Percentiles rank a stretch among this genome's conserved stretches.
These are phyloP conservation scores for Polia nebulosa DNA, from an alignment of 2,888 invertebrate genomes.

Conservation along the genomic window DNA sequence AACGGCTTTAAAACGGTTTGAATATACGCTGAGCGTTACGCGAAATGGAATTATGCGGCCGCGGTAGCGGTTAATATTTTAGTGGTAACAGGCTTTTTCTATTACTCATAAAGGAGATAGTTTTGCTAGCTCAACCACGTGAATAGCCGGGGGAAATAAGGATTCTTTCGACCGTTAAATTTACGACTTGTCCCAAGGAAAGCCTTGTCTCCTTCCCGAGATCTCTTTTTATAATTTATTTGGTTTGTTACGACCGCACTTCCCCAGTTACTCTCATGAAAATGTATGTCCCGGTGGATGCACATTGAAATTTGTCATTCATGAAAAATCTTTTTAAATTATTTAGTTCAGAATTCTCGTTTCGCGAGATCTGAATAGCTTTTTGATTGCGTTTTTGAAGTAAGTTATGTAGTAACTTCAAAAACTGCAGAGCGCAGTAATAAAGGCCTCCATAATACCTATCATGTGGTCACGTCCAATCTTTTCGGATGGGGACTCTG, in stretches of 20 bases:
- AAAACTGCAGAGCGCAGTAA: constrained; percentile 43
- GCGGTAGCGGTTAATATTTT: constrained; percentile 69
- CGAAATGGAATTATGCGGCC: constrained; percentile 58
- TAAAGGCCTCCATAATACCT: constrained; percentile 64
- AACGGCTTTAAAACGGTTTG: constrained; percentile 51
- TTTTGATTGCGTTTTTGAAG: constrained; percentile 52
- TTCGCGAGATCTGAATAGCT: constrained; percentile 37
- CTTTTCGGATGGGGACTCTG: constrained; percentile 87
- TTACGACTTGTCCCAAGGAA: constrained; percentile 89
- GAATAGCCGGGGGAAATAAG: constrained; percentile 88
- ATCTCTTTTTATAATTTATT: constrained; percentile 90
- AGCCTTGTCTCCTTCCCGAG: constrained; percentile 84
- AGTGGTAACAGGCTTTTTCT: constrained; percentile 75
- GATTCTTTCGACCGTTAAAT: constrained; percentile 89
- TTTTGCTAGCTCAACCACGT: constrained; percentile 84
- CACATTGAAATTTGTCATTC: constrained; percentile 73
- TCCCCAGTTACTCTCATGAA: constrained; percentile 79
- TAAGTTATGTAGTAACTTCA: constrained; percentile 38
- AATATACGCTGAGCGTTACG: constrained; percentile 41
- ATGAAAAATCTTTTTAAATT: constrained; percentile 58
- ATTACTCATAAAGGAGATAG: constrained; percentile 84
- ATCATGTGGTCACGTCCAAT: constrained; percentile 86
- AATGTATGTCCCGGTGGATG: constrained; percentile 74
- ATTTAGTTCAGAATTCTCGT: constrained; percentile 42
- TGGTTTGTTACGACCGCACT: constrained; percentile 84